phyloP scores from a whole-genome alignment of 2,888 invertebrate genomes.

The Eristalis pertinax region DNA sequence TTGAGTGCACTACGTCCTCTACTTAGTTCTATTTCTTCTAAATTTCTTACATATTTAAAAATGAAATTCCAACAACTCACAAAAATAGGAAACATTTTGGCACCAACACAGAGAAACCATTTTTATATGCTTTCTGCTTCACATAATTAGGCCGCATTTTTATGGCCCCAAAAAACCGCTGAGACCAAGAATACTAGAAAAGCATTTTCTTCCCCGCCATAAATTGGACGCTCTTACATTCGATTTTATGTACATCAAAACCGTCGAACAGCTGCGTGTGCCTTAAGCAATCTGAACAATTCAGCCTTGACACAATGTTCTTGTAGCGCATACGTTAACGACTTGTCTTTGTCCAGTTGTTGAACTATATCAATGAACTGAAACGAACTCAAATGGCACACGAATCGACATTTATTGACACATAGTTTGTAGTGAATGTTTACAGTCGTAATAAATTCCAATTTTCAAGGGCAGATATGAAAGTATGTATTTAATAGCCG shows the following conservation, averaged over 20 bases:
- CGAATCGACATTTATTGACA: not conserved
- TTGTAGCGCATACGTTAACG: not conserved
- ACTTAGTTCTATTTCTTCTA: too few species aligned
- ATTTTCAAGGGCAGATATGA: too few species aligned
- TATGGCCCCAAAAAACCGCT: not conserved
- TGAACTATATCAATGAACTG: not conserved
- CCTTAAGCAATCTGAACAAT: not conserved
- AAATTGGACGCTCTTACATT: not conserved
- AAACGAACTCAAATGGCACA: not conserved
- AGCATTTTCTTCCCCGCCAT: not conserved
- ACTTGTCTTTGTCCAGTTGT: not conserved
- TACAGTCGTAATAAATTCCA: too few species aligned
- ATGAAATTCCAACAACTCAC: too few species aligned
- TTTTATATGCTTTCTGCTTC: not conserved
- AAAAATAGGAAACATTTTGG: too few species aligned
- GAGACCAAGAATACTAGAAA: not conserved
- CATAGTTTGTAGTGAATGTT: too few species aligned
- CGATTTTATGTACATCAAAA: not conserved
- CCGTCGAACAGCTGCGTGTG: not conserved
- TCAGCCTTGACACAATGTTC: not conserved
- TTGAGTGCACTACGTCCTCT: too few species aligned
- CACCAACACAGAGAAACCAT: not conserved
- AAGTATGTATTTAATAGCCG: too few species aligned
- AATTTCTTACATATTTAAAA: too few species aligned
- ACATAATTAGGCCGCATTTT: not conserved